These are phyloP conservation scores for Saguinus midas DNA, from an alignment of 2,113 vertebrate genomes.

Conservation along the genomic window DNA sequence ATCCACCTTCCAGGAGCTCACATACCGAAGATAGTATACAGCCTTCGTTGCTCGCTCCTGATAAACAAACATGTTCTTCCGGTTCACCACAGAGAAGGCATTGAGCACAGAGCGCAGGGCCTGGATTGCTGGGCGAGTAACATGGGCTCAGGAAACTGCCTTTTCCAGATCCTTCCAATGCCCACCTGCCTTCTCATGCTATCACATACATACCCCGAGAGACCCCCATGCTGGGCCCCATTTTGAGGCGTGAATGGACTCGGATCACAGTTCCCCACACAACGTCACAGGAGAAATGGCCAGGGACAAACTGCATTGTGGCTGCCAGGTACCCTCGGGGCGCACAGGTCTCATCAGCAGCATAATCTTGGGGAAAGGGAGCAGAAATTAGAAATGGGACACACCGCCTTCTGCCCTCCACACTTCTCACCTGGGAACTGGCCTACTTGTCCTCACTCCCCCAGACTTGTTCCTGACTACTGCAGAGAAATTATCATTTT, in stretches of 20 bases:
- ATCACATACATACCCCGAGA: slow-evolving; percentile 88
- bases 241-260: slow-evolving; percentile 97
- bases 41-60: slow-evolving; percentile 97
- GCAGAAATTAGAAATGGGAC: not conserved
- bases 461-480: not conserved
- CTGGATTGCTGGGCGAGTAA: slow-evolving; percentile 91
- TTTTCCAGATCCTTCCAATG: not conserved
- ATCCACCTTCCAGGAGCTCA: not conserved
- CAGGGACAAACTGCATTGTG: slow-evolving; percentile 98
- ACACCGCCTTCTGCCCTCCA: not conserved
- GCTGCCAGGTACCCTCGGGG: slow-evolving; percentile 96
- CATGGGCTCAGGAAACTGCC: not conserved
- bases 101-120: slow-evolving; percentile 96
- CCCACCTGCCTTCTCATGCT: not conserved
- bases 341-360: slow-evolving; percentile 94
- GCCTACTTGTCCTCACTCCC: not conserved
- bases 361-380: slow-evolving; percentile 86
- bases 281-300: slow-evolving; percentile 95
- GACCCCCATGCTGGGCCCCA: slow-evolving; percentile 98
- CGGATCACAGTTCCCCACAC: slow-evolving; percentile 98
- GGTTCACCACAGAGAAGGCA: slow-evolving; percentile 97
- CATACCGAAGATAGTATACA: slow-evolving; percentile 95
- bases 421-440: not conserved
- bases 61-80: slow-evolving; percentile 99
- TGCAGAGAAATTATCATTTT: not conserved